Base-by-base conservation (phyloP, 1,140 invertebrate species). In the Centruroides sculpturatus region DNA sequence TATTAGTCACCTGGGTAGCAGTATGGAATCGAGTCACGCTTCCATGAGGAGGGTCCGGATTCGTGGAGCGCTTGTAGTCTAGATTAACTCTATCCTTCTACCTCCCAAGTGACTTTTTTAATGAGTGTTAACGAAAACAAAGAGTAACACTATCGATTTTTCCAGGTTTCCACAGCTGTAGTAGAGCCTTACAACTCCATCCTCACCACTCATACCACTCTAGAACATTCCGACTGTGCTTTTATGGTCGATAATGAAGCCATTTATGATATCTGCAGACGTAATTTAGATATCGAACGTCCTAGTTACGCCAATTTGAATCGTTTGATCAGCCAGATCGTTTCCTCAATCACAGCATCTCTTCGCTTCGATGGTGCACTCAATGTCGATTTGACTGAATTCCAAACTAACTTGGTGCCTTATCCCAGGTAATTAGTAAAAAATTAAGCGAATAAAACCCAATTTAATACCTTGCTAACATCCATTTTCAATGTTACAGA, bases 191-290 rank as follows among this genome's bases (percentile, higher is more conserved):
- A 78, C 69, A 85, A 88, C n/a, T 23, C 23, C 23, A 23, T 23
- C 23, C 23, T 23, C 23, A 23, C 23, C 23, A 23, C 23, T 23
- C 23, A 23, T 23, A 23, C 23, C 23, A 23, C 23, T 23, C 23
- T 23, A 23, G 23, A 23, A 2, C 23, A 23, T 23, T 23, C 23
- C 23, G 23, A 23, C 23, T 23, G 23, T 23, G 23, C 23, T 23
- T 23, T 23, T 23, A 23, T 23, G 23, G 23, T 23, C 23, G 23
- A 23, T 23, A 23, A 23, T 23, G 23, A 23, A 23, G 23, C 89
- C 0, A 78, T 88, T 49, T 92, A 91, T 69, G 86, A 91, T 66
- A 87, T 89, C 64, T 84, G 86, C 66, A 76, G 81, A 55, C 74
- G 82, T 57, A 83, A 82, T 49, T 71, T 87, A 54, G 81, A 79